A percentile compares a stretch with the other conserved stretches of the same genome.
These are phyloP conservation scores for Drosophila kurseongensis DNA, from an alignment of 1,140 invertebrate genomes.

Conservation along the genomic window DNA sequence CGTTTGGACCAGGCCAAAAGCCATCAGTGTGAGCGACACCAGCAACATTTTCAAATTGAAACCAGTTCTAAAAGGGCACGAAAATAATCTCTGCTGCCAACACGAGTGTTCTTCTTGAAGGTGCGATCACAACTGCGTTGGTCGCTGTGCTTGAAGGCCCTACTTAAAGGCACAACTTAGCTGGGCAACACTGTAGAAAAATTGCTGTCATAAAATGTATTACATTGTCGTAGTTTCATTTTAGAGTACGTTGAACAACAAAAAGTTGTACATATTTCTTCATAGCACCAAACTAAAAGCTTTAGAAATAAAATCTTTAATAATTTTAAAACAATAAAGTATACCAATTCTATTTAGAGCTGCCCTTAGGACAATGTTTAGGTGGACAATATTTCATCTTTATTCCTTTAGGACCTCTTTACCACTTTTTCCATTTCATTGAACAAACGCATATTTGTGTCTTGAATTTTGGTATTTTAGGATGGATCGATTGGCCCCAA, in stretches of 20 bases:
- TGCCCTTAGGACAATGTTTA: no score
- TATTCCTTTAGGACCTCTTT: no score
- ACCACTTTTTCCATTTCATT: no score
- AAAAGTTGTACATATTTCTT: no score
- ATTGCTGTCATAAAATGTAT: no score
- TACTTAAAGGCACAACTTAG: conserved; percentile 60
- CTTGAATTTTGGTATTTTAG: not conserved
- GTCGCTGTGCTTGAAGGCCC: conserved; percentile 24
- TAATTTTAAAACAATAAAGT: not conserved
- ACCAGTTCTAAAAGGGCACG: conserved; percentile 54
- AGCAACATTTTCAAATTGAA: conserved; percentile 44
- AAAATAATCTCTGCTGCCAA: not conserved
- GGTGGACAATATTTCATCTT: no score
- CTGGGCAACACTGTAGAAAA: conserved; percentile 5
- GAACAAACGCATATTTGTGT: not conserved
- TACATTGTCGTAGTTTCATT: no score
- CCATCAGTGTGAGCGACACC: conserved; percentile 34
- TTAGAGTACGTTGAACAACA: no score
- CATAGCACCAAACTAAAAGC: no score
- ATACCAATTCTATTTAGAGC: no score
- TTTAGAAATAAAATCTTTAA: no score
- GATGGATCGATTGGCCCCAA: not conserved
- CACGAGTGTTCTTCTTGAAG: conserved; percentile 47
- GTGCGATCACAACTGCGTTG: conserved; percentile 55
- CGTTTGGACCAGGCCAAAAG: conserved; percentile 43